Percentiles rank a stretch among this genome's conserved stretches.
Evolutionary conservation across 2,888 invertebrate species (phyloP).

Genomic region (Bombylius discolor): DNA sequence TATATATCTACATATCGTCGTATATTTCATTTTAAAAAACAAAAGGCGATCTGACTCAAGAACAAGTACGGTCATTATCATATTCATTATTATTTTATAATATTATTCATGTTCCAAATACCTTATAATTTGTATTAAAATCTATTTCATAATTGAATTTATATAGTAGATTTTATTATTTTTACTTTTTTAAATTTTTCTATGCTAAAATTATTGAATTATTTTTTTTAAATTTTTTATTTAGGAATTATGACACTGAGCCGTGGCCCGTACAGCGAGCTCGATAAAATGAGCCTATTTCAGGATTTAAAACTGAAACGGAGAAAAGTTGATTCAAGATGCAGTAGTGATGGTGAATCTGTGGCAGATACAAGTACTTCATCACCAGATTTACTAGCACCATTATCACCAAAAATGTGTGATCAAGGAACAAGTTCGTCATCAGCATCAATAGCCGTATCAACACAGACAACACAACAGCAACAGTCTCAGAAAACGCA

Average conservation of each 20-base stretch:
- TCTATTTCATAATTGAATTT: too few relatives aligned
- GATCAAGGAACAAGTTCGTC: slow-evolving; percentile 25
- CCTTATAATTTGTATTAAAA: too few relatives aligned
- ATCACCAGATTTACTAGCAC: slow-evolving; percentile 74
- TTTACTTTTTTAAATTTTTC: too few relatives aligned
- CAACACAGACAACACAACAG: slow-evolving; percentile 18
- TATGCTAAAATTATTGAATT: too few relatives aligned
- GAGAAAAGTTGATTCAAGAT: slow-evolving; percentile 93
- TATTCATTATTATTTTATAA: too few relatives aligned
- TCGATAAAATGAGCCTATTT: slow-evolving; percentile 98
- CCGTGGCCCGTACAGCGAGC: slow-evolving; percentile 88
- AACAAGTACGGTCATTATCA: too few relatives aligned
- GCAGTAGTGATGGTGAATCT: slow-evolving; percentile 93
- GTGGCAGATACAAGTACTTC: slow-evolving; percentile 88
- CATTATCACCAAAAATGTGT: slow-evolving; percentile 70
- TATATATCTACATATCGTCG: too few relatives aligned
- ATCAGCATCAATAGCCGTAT: slow-evolving; percentile 12
- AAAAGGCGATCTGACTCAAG: too few relatives aligned
- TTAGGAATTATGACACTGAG: slow-evolving; percentile 96
- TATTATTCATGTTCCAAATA: too few relatives aligned
- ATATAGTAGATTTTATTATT: too few relatives aligned
- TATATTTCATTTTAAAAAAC: too few relatives aligned
- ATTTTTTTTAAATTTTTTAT: slow-evolving; percentile 18
- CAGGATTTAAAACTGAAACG: slow-evolving; percentile 97
- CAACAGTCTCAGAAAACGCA: slow-evolving; percentile 20